phyloP scores from a whole-genome alignment of 2,888 invertebrate species.

The Chloroclystis v-ata region DNA sequence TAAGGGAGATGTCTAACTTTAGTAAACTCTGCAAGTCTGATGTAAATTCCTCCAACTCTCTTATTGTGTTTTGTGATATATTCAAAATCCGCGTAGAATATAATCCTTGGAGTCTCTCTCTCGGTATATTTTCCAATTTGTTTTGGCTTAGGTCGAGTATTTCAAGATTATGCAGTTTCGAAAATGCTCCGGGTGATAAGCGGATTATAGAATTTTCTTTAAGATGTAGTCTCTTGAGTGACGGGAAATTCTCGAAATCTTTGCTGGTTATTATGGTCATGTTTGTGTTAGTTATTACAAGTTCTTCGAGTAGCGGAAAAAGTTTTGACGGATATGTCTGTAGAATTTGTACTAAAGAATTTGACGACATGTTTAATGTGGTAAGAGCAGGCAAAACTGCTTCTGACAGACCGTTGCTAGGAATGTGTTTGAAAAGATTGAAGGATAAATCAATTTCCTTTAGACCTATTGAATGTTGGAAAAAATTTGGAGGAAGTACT shows the following conservation, averaged over 20 bases:
- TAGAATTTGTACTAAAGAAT: slow-evolving; percentile 86
- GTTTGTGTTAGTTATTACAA: slow-evolving; percentile 88
- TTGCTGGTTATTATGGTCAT: slow-evolving; percentile 89
- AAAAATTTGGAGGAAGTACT: slow-evolving; percentile 88
- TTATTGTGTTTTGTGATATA: slow-evolving; percentile 89
- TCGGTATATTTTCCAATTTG: slow-evolving; percentile 88
- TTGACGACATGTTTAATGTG: slow-evolving; percentile 89
- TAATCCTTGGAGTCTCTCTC: slow-evolving; percentile 89
- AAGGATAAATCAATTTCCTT: slow-evolving; percentile 87
- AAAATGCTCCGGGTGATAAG: slow-evolving; percentile 91
- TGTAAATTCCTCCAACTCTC: slow-evolving; percentile 89
- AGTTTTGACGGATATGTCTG: slow-evolving; percentile 83
- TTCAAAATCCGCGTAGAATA: slow-evolving; percentile 85
- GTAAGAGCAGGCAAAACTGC: slow-evolving; percentile 84
- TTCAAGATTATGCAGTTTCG: slow-evolving; percentile 84
- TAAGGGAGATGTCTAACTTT: slow-evolving; percentile 88
- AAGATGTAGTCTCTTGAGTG: slow-evolving; percentile 85
- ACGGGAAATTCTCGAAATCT: slow-evolving; percentile 90
- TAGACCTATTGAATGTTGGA: slow-evolving; percentile 83
- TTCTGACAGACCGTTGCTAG: slow-evolving; percentile 85
- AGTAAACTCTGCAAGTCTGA: slow-evolving; percentile 86
- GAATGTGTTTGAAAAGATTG: slow-evolving; percentile 89
- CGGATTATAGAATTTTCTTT: slow-evolving; percentile 85
- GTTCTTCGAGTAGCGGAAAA: slow-evolving; percentile 88
- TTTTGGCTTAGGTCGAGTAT: slow-evolving; percentile 90